Evolutionary conservation across 2,888 invertebrate genomes (phyloP), one percentile per base, ranked within the genome.

Genomic region (Himalopsyche anomala): DNA sequence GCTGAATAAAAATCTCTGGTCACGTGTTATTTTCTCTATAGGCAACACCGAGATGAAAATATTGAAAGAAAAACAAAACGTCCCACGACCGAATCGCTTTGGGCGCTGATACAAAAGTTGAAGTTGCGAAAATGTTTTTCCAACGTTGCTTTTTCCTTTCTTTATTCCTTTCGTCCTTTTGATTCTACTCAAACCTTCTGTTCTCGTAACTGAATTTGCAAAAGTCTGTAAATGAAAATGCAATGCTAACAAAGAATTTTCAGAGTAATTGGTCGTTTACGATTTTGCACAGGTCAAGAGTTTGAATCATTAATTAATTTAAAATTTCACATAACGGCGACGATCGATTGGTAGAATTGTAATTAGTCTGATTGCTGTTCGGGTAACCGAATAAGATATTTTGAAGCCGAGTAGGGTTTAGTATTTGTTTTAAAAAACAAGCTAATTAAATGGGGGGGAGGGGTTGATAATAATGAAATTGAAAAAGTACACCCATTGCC

Each of bases 31-130:
- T 62, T 62, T 62, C 19, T 62, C 19, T 62, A 62, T 62, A 80
- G 84, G 55, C 80, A 74, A 84, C 54, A 45, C 84, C 79, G 80
- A 84, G 80, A 84, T 84, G 84, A 84, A 84, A 84, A 84, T 84
- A 84, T 84, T 54, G 83, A 17, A 83, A 69, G 80, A 83, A 83
- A 69, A 45, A 85, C 85, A 85, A 85, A 81, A 55, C 81, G 81
- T 45, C 80, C 81, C n/a, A 11, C 45, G 55, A 56, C 81, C 85
- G 51, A 84, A 84, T 54, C 36, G 84, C 84, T 42, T 51, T 51
- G 45, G 62, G 85, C 36, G 81, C 56, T 56, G 81, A 85, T 62
- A 56, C 81, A 81, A 85, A 85, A 56, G 36, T 85, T 42, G 40
- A 62, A 28, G 28, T 19, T 62, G 62, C 51, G 40, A 62, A 28